phyloP scores from a whole-genome alignment of 2,113 vertebrate genomes.

The Addax nasomaculatus region DNA sequence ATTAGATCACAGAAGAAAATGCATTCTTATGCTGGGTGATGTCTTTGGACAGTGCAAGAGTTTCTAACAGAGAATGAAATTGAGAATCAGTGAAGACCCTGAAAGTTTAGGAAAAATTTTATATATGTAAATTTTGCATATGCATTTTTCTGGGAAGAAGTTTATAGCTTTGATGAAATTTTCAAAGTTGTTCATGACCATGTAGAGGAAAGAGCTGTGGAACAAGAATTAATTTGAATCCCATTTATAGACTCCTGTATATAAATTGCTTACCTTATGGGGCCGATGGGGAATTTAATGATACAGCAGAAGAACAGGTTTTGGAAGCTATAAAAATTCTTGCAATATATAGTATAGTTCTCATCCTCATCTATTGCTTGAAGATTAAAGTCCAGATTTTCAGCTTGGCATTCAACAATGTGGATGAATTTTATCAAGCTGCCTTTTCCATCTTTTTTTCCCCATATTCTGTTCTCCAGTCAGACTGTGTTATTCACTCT shows the following conservation, averaged over 20 bases:
- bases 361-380: neutral
- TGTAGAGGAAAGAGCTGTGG: neutral
- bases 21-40: neutral
- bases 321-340: neutral
- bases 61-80: neutral
- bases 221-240: neutral
- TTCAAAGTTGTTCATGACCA: neutral
- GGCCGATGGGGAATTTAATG: neutral
- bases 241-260: neutral
- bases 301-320: neutral
- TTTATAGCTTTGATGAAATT: neutral
- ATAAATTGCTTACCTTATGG: neutral
- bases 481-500: neutral
- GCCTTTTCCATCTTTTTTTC: neutral
- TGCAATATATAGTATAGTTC: neutral
- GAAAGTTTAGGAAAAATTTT: neutral
- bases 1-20: neutral
- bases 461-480: neutral
- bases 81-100: neutral
- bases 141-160: neutral
- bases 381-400: neutral
- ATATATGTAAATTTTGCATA: neutral
- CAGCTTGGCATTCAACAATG: neutral
- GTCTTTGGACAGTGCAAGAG: neutral
- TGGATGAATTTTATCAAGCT: neutral